A percentile compares a stretch with the other conserved stretches of the same genome.
Evolutionary conservation across 2,797 vertebrate genomes (phyloP).

Genomic region (Anguilla anguilla): DNA sequence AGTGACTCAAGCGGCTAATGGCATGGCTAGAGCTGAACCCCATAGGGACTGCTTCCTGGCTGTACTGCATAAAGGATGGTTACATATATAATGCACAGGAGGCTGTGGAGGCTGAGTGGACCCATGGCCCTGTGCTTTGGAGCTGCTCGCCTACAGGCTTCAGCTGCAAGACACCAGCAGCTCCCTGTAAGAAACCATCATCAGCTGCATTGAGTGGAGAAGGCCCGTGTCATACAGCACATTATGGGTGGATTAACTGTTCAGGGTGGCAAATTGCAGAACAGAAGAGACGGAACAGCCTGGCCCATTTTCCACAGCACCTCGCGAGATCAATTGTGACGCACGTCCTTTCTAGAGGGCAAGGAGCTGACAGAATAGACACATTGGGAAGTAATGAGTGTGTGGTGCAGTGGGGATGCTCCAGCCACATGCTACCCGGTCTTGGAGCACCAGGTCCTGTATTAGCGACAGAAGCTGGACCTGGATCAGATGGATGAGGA

Average conservation of each 20-base stretch:
- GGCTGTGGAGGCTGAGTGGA: background rate
- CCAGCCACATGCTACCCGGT: background rate
- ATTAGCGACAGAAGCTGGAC: background rate
- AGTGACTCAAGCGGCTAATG: background rate
- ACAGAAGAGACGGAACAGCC: constrained; percentile 5
- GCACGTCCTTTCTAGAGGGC: background rate
- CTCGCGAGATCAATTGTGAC: constrained; percentile 18
- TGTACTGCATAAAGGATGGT: too few species aligned
- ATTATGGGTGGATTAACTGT: constrained; percentile 26
- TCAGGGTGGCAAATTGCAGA: constrained; percentile 14
- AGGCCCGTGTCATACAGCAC: constrained; percentile 6
- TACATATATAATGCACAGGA: background rate
- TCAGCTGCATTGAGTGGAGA: background rate
- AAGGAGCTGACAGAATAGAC: constrained; percentile 12
- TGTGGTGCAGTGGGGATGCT: background rate
- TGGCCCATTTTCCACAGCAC: constrained; percentile 10
- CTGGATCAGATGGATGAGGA: background rate
- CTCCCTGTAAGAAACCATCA: background rate
- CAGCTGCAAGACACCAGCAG: background rate
- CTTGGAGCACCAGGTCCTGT: background rate
- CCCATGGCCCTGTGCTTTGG: background rate
- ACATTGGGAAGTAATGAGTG: background rate
- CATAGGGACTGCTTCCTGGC: background rate
- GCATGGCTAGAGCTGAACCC: background rate
- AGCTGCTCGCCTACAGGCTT: background rate